Evolutionary conservation across 2,797 vertebrate genomes (phyloP).

Genomic region (Bradypodion pumilum): DNA sequence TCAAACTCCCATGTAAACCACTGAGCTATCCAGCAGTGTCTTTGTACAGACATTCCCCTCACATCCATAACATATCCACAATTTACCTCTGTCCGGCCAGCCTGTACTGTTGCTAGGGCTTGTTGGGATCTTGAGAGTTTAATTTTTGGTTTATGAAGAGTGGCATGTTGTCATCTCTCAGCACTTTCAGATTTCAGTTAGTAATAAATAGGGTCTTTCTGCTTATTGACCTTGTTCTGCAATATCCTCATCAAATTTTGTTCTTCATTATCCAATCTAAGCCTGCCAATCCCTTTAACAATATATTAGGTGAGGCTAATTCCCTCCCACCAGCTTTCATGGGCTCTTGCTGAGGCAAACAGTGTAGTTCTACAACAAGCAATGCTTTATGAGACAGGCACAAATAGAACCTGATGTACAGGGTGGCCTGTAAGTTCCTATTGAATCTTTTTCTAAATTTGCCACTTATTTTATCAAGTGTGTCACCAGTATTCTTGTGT

Average conservation of each 20-base stretch:
- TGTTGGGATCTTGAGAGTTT: neutral
- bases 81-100: neutral
- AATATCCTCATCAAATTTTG: neutral
- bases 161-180: neutral
- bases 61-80: neutral
- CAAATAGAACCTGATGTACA: neutral
- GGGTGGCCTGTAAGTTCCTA: too few relatives aligned
- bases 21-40: too few relatives aligned
- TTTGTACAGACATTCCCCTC: neutral
- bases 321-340: neutral
- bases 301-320: neutral
- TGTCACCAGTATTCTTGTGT: too few relatives aligned
- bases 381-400: neutral
- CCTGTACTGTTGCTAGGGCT: neutral
- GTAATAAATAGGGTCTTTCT: neutral
- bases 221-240: neutral
- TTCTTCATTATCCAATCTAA: neutral
- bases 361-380: neutral
- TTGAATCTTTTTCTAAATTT: too few relatives aligned
- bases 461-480: too few relatives aligned
- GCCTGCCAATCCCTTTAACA: neutral
- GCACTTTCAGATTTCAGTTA: neutral
- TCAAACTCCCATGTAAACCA: too few relatives aligned
- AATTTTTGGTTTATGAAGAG: neutral
- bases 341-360: neutral